These are phyloP conservation scores for Argyrosomus regius DNA, from an alignment of 2,797 vertebrate genomes.

Conservation along the genomic window DNA sequence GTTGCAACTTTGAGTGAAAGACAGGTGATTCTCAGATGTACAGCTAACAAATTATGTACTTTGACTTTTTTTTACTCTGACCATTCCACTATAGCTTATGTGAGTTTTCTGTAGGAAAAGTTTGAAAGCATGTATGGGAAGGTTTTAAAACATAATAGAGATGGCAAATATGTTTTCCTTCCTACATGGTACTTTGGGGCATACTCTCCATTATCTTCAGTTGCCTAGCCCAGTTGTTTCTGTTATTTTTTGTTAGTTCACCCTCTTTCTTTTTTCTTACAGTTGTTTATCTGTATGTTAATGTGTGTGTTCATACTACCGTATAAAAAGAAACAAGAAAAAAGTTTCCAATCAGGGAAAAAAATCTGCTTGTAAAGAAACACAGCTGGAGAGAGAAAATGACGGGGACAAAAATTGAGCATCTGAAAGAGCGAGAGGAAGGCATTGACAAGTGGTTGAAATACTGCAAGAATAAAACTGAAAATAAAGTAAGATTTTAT, in stretches of 20 bases:
- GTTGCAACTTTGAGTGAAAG: background rate
- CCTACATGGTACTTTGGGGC: background rate
- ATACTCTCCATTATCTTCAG: slow-evolving; percentile 16
- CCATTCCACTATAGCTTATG: background rate
- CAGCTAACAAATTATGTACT: background rate
- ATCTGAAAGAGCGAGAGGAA: slow-evolving; percentile 14
- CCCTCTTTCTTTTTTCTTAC: slow-evolving; percentile 11
- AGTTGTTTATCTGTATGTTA: slow-evolving; percentile 26
- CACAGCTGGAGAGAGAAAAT: slow-evolving; percentile 23
- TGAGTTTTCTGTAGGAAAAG: slow-evolving; percentile 8
- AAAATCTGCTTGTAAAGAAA: slow-evolving; percentile 24
- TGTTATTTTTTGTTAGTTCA: slow-evolving; percentile 9
- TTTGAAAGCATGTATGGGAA: background rate
- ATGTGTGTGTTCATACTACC: background rate
- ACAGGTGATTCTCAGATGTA: background rate
- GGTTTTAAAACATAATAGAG: slow-evolving; percentile 12
- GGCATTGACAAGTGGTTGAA: slow-evolving; percentile 4
- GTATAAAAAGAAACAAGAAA: slow-evolving; percentile 14
- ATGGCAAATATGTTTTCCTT: background rate
- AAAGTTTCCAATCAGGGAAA: slow-evolving; percentile 30
- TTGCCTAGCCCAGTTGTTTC: slow-evolving; percentile 22
- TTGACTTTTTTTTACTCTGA: background rate
- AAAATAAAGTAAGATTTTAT: background rate
- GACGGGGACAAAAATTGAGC: slow-evolving; percentile 5
- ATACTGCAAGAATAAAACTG: slow-evolving; percentile 15